Evolutionary conservation across 92 coral and sea anemone species (phyloP), one percentile per base, ranked within the genome.

Genomic region (Palythoa caribaeorum): DNA sequence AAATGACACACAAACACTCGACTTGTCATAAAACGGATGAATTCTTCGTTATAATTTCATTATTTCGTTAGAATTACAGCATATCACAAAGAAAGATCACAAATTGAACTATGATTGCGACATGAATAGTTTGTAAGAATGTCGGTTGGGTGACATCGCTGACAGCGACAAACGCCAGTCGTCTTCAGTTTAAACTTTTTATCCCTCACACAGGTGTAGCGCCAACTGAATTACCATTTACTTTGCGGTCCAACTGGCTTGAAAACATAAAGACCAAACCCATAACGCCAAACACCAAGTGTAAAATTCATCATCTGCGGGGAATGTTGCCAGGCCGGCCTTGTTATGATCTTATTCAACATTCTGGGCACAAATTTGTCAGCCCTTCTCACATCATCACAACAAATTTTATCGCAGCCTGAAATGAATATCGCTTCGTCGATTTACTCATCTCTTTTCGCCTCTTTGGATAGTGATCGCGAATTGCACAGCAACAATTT

Each of bases 351-450:
- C 86, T 81, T 65, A 81, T 81, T 65, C 74, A 48, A 69, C 62
- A 53, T 66, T 71, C 60, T 50, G 86, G 75, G 44, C 75, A 63
- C 17, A 5, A 44, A 9, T n/a, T 66, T 81, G 86, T 66, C 76
- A 81, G 44, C 40, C 55, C 36, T 66, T 47, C 86, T 81, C 86
- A 51, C 96, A 95, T 95, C 93, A 78, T 78, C 84, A 78, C 91
- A 77, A 93, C 91, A 93, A 83, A 85, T 75, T 60, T 48, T 93
- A 84, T 92, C 92, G 93, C 92, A 83, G 79, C 88, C 78, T 86
- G n/a, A 40, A 73, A 88, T 88, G 69, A 86, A 88, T 83, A 83
- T 84, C 79, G 87, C 86, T n/a, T 54, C 39, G 70, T 36, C 48
- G 70, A 59, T 86, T 86, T 76, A 79, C 87, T 69, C 69, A 87